Conservation (phyloP, 2,113 vertebrate genomes). For the Scomber japonicus region DNA sequence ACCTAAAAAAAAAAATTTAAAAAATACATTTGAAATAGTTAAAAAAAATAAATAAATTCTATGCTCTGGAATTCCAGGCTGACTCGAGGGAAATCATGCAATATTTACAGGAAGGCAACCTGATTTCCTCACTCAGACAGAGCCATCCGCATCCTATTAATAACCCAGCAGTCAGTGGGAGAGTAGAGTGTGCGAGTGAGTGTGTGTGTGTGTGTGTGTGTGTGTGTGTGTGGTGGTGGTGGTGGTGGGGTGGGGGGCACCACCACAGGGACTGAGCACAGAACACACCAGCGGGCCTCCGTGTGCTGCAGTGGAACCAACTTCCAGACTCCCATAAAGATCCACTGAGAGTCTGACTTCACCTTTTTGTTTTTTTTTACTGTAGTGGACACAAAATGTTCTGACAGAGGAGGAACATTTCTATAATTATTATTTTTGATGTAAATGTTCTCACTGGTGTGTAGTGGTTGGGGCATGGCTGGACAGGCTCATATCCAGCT, state of each 20-base stretch:
- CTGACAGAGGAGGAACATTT: neutral
- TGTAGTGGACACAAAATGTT: neutral
- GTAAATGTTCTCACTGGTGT: too few species aligned
- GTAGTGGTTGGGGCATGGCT: too few species aligned
- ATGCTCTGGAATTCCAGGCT: constrained; percentile 48
- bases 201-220: too few species aligned
- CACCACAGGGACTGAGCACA: constrained; percentile 12
- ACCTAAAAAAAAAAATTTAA: neutral
- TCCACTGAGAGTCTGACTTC: neutral
- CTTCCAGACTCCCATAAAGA: neutral
- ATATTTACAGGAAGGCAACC: constrained; percentile 81
- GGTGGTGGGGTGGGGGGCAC: neutral
- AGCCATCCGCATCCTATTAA: constrained; percentile 66
- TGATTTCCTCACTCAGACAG: constrained; percentile 73
- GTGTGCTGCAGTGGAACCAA: constrained; percentile 22
- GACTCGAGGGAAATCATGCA: constrained; percentile 73
- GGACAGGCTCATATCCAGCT: too few species aligned
- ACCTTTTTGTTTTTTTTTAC: neutral
- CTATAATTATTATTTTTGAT: too few species aligned
- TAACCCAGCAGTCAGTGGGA: constrained; percentile 55
- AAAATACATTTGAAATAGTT: too few species aligned
- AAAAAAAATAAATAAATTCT: neutral
- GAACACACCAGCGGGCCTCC: neutral
- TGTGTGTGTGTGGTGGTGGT: too few species aligned
- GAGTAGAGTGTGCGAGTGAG: too few species aligned